Evolutionary conservation across 2,797 vertebrate species (phyloP).

Genomic region (Liparis tanakae): DNA sequence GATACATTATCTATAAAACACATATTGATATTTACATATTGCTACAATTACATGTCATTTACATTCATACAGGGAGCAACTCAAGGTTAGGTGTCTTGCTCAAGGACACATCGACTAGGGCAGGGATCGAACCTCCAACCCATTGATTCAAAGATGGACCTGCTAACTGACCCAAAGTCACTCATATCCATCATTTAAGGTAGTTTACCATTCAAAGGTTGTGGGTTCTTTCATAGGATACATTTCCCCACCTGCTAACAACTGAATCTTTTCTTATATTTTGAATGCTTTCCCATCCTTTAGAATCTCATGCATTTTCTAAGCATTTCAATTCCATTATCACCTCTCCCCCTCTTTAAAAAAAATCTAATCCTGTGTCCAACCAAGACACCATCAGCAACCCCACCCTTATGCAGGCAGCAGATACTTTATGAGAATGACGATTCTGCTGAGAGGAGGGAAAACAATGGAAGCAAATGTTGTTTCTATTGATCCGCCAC

Average conservation of each 20-base stretch:
- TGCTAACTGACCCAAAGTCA: too few relatives aligned
- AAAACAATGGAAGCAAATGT: constrained; percentile 79
- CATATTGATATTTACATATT: neutral
- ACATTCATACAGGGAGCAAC: too few relatives aligned
- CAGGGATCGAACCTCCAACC: too few relatives aligned
- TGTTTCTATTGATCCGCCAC: constrained; percentile 82
- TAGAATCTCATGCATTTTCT: constrained; percentile 51
- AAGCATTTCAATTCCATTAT: constrained; percentile 67
- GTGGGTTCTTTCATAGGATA: neutral
- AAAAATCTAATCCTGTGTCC: constrained; percentile 74
- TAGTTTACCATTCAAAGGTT: neutral
- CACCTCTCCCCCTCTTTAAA: constrained; percentile 47
- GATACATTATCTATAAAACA: neutral
- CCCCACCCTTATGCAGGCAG: constrained; percentile 68
- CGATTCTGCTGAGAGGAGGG: constrained; percentile 77
- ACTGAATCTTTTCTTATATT: neutral
- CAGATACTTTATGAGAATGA: constrained; percentile 73
- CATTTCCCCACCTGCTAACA: neutral
- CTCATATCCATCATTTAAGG: neutral
- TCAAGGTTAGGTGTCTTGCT: too few relatives aligned
- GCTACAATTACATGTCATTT: too few relatives aligned
- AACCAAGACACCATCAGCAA: constrained; percentile 61
- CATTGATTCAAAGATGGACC: too few relatives aligned
- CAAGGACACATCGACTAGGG: too few relatives aligned
- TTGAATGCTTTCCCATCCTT: constrained; percentile 22